These are phyloP conservation scores for Euura saliciscinereae DNA, from an alignment of 1,140 invertebrate genomes.

Conservation along the genomic window DNA sequence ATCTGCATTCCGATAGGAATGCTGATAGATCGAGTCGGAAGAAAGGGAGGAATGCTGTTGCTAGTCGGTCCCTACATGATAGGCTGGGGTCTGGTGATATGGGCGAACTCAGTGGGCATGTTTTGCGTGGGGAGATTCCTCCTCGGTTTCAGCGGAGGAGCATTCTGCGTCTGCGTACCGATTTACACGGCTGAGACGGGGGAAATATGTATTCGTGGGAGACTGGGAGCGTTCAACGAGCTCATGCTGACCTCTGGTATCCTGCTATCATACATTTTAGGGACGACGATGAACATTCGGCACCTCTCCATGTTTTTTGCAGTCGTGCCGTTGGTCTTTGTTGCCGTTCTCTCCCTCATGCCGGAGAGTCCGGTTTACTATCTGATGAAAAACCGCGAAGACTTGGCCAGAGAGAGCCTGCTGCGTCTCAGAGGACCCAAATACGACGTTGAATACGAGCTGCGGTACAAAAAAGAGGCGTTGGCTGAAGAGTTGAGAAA, in stretches of 20 bases:
- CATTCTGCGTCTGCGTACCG: constrained; percentile 77
- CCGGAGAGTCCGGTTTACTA: constrained; percentile 75
- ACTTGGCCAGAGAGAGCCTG: constrained; percentile 58
- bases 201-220: constrained; percentile 78
- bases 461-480: constrained; percentile 63
- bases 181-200: constrained; percentile 85
- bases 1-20: constrained; percentile 76
- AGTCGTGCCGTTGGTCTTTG: constrained; percentile 70
- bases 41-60: constrained; percentile 75
- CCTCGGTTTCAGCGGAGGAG: constrained; percentile 74
- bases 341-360: constrained; percentile 66
- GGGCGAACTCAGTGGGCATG: constrained; percentile 68
- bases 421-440: constrained; percentile 58
- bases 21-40: constrained; percentile 75
- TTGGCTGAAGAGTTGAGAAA: constrained; percentile 62
- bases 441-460: constrained; percentile 64
- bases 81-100: constrained; percentile 80
- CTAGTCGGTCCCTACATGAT: constrained; percentile 73
- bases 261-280: constrained; percentile 70
- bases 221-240: constrained; percentile 79
- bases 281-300: constrained; percentile 30
- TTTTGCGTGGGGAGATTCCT: constrained; percentile 77
- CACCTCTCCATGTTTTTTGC: constrained; percentile 70
- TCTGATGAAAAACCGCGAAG: constrained; percentile 50
- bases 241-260: constrained; percentile 79